Evolutionary conservation across 2,888 invertebrate genomes (phyloP), one percentile per base, ranked within the genome.

Genomic region (Macrophya alboannulata): DNA sequence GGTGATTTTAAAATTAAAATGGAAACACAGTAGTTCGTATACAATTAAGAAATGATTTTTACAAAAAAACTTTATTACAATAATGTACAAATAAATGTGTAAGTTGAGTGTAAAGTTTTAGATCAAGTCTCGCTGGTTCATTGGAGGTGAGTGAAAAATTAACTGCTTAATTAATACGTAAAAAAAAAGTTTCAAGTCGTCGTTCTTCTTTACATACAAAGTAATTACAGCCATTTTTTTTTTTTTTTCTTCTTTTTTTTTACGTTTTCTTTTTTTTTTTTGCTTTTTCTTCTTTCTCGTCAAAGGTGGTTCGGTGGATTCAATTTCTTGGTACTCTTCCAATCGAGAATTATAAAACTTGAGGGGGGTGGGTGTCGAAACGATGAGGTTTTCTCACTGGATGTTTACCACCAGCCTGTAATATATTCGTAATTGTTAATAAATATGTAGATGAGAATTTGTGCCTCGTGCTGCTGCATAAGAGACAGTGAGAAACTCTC

Each of bases 321-420:
- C 37, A 43, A 62, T 81, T 43, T 43, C 59, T 77, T 59, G 12
- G 37, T 62, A 59, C 40, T 62, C 59, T 62, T 37, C 40, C 17
- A 62, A 21, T 43, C 59, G 59, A 62, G 40, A 51, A 62, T 81
- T 40, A 81, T 40, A 37, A 77, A 51, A 77, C 51, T 55, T 21
- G 21, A 45, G 10, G 51, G 55, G 25, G 72, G 15, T 1, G 55
- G 31, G 9, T 68, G 37, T 25, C 37, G 37, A 77, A 51, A 31
- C 81, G 62, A 59, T 59, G 62, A 59, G 40, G 43, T 81, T 62
- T 62, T 40, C 81, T 62, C 81, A 62, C 62, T 43, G 40, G 82
- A 68, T 85, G 85, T 85, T 85, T 85, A 85, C 85, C 85, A 85
- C 85, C 85, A 85, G 43, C 85, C 85, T 85, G 85, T 82, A 85